These are phyloP conservation scores for Heliconius charithonia DNA, from an alignment of 2,888 invertebrate species.

Conservation along the genomic window DNA sequence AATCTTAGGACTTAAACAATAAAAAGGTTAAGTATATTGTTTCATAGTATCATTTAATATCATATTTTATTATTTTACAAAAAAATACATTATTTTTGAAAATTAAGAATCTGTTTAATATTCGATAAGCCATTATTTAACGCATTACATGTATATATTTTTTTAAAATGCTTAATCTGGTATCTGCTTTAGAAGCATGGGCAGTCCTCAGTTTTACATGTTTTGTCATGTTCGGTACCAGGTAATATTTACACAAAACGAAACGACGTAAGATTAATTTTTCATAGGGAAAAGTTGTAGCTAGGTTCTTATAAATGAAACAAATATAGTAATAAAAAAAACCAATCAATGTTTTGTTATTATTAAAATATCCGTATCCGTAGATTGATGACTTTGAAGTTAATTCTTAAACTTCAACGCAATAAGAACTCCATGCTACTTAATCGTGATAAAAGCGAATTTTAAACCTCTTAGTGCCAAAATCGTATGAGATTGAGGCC, in stretches of 20 bases:
- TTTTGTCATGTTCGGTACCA: background rate
- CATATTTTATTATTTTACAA: conserved; percentile 3
- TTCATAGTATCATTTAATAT: conserved; percentile 10
- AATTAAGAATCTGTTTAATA: background rate
- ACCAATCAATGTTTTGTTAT: too few relatives aligned
- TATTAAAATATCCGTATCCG: too few relatives aligned
- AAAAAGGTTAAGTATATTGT: background rate
- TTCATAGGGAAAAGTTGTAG: background rate
- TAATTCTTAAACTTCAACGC: too few relatives aligned
- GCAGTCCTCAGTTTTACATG: background rate
- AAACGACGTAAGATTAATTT: background rate
- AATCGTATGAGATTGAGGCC: too few relatives aligned
- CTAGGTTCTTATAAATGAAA: background rate
- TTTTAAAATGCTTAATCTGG: conserved; percentile 1
- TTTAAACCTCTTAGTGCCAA: too few relatives aligned
- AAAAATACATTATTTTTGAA: conserved; percentile 12
- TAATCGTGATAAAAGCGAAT: too few relatives aligned
- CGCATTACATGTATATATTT: background rate
- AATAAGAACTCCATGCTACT: too few relatives aligned
- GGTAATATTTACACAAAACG: background rate
- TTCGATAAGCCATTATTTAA: background rate
- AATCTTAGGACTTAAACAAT: background rate
- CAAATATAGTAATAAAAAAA: too few relatives aligned
- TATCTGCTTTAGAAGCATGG: background rate
- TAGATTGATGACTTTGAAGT: too few relatives aligned